Percentiles rank a stretch among this genome's conserved stretches.
These are phyloP conservation scores for Pomacea canaliculata DNA, from an alignment of 2,888 invertebrate species.

Conservation along the genomic window DNA sequence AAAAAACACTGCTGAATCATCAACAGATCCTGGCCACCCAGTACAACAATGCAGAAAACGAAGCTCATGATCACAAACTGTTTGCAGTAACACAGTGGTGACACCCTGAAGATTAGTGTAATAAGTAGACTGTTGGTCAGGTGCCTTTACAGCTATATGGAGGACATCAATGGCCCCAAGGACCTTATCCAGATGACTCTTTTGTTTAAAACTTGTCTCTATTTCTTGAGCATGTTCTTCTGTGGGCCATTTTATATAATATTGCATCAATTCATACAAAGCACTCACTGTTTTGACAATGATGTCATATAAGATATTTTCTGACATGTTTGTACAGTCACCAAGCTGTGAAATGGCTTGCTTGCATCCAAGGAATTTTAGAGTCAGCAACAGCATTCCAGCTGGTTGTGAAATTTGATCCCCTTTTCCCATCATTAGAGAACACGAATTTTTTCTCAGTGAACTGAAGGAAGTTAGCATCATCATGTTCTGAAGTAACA, in stretches of 20 bases:
- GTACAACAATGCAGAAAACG: conserved; percentile 35
- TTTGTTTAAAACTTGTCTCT: conserved; percentile 5
- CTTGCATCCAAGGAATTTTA: conserved; percentile 18
- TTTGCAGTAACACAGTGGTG: conserved; percentile 28
- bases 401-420: background rate
- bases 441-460: background rate
- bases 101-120: conserved; percentile 28
- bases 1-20: conserved; percentile 24
- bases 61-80: conserved; percentile 29
- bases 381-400: conserved; percentile 11
- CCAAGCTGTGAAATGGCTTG: conserved; percentile 18
- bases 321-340: conserved; percentile 12
- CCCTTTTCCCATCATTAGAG: background rate
- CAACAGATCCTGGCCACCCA: conserved; percentile 33
- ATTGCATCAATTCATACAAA: conserved; percentile 27
- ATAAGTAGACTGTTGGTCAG: conserved; percentile 18
- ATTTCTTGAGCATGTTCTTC: background rate
- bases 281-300: conserved; percentile 6
- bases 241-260: conserved; percentile 32
- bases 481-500: conserved; percentile 20
- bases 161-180: conserved; percentile 32
- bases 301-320: background rate
- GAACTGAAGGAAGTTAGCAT: conserved; percentile 12
- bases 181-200: conserved; percentile 17
- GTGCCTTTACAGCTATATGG: conserved; percentile 23